Evolutionary conservation across 92 coral and sea anemone genomes (phyloP).

Genomic region (Blastomussa wellsi): DNA sequence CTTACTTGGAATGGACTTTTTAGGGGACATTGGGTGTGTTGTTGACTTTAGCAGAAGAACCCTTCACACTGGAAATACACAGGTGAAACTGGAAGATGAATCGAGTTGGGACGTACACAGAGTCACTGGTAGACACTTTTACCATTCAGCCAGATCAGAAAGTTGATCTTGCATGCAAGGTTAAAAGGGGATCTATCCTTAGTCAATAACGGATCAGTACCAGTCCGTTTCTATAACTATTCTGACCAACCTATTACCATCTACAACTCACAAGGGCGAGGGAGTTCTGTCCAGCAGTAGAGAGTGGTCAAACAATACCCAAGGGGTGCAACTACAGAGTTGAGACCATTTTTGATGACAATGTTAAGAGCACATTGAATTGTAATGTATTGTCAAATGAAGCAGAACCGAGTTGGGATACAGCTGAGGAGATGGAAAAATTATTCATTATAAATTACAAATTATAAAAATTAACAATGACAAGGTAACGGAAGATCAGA

Average conservation of each 20-base stretch:
- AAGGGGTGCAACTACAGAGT: slow-evolving; percentile 25
- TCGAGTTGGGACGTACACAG: slow-evolving; percentile 43
- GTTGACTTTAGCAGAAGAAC: slow-evolving; percentile 23
- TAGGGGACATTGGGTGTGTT: slow-evolving; percentile 37
- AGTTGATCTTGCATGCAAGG: slow-evolving; percentile 19
- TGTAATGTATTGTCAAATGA: background rate
- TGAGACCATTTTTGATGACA: background rate
- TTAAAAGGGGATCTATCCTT: slow-evolving; percentile 25
- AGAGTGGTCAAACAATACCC: slow-evolving; percentile 19
- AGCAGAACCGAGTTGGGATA: background rate
- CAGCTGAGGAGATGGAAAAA: slow-evolving; percentile 29
- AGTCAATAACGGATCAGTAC: slow-evolving; percentile 15
- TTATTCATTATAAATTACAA: slow-evolving; percentile 37
- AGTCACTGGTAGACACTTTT: slow-evolving; percentile 24
- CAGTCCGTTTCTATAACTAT: slow-evolving; percentile 45
- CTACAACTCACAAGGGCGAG: slow-evolving; percentile 26
- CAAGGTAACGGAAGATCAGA: slow-evolving; percentile 35
- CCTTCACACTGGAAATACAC: slow-evolving; percentile 11
- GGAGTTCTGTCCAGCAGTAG: slow-evolving; percentile 35
- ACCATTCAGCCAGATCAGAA: slow-evolving; percentile 33
- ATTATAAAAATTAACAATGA: too few species aligned
- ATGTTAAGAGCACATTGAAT: background rate
- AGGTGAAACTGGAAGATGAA: slow-evolving; percentile 17
- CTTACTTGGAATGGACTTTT: slow-evolving; percentile 29
- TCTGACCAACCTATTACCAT: slow-evolving; percentile 21